Evolutionary conservation across 2,797 vertebrate species (phyloP), one percentile per base, ranked within the genome.

Genomic region (Notolepis coatsorum): DNA sequence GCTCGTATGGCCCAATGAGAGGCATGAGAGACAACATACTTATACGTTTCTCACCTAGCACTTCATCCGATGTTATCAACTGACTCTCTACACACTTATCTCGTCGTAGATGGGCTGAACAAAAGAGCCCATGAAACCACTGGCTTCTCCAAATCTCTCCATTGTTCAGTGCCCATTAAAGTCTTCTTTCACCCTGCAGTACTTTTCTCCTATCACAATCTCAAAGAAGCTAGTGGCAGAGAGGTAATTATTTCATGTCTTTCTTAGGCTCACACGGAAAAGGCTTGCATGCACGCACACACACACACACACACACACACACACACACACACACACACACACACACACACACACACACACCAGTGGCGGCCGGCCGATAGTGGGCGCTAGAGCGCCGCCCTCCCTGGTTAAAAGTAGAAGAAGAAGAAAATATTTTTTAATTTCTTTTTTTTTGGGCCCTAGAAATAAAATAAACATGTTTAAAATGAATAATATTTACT

Each of bases 91-190:
- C 23, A 53, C 38, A n/a, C 38, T 28, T 24, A 55, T 55, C 21
- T 50, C 31, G 47, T 28, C 37, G n/a, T 15, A 20, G 35, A 15
- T 41, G 24, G 7, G 20, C n/a, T 46, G 76, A 74, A 81, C 82
- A 82, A 80, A 80, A 72, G 58, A 68, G 46, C 68, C 48, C 37
- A 37, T 54, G 58, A 57, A 65, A 65, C 49, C 55, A 55, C 43
- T 59, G 60, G 47, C 61, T 18, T n/a, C 7, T 17, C 61, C 68
- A 58, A 65, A 59, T 55, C 25, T 50, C 47, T 53, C 24, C 25
- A 31, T 37, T 65, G 71, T 73, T 54, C 68, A 72, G 74, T 47
- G 80, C 80, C 77, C 76, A 81, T 81, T 81, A 79, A 69, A 80
- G 58, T 43, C 60, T 42, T 9, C 38, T 33, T 57, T 61, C 53